Conservation (phyloP, 2,113 vertebrate genomes). For the Poeciliopsis retropinna region DNA sequence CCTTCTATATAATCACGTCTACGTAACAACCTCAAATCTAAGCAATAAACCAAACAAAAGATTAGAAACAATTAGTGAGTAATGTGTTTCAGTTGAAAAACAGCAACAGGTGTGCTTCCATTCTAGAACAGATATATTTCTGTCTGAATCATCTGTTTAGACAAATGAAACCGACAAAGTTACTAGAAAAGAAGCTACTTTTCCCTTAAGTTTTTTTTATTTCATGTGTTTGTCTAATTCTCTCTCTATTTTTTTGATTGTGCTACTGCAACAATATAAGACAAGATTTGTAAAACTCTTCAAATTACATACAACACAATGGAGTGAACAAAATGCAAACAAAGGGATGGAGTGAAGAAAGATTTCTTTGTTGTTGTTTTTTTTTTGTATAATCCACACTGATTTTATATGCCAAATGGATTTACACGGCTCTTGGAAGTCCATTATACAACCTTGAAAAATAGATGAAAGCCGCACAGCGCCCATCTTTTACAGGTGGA, state of each 20-base stretch:
- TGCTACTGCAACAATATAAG: not conserved
- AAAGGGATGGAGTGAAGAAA: not conserved
- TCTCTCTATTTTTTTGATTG: not conserved
- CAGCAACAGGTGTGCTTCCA: not conserved
- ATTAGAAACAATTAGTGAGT: not conserved
- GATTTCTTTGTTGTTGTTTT: not conserved
- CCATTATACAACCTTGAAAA: not conserved
- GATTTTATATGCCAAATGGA: conserved; percentile 2
- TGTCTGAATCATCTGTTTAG: not conserved
- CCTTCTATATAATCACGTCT: not conserved
- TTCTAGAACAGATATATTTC: not conserved
- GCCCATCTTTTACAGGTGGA: not conserved
- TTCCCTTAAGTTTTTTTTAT: not conserved
- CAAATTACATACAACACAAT: not conserved
- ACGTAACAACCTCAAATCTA: not conserved
- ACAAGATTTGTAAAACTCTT: not conserved
- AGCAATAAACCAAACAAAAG: not conserved
- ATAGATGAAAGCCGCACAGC: not conserved
- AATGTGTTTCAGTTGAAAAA: not conserved
- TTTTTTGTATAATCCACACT: not conserved
- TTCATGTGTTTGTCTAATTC: not conserved
- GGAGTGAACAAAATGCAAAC: not conserved
- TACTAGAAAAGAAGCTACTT: not conserved
- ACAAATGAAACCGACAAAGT: not conserved
- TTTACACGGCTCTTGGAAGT: not conserved